Percentiles rank a stretch among this genome's conserved stretches.
Evolutionary conservation across 1,140 invertebrate genomes (phyloP).

Genomic region (Bombyx mori): ASM3026992v2 NC_085123.1:13546501-13547000

Average conservation of each 20-base stretch:
- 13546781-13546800: constrained; percentile 45
- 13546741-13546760: constrained; percentile 72
- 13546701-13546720: constrained; percentile 71
- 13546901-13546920: constrained; percentile 67
- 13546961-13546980: constrained; percentile 44
- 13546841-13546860: constrained; percentile 67
- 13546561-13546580: constrained; percentile 71
- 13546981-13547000: constrained; percentile 53
- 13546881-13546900: constrained; percentile 52
- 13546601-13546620: constrained; percentile 69
- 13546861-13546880: constrained; percentile 50
- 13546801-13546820: constrained; percentile 54
- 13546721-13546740: constrained; percentile 72
- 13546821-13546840: constrained; percentile 62
- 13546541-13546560: constrained; percentile 69
- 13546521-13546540: constrained; percentile 24
- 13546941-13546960: constrained; percentile 53
- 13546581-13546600: constrained; percentile 71
- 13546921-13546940: constrained; percentile 70
- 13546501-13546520: neutral
- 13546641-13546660: constrained; percentile 61
- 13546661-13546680: constrained; percentile 57
- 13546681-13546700: constrained; percentile 71
- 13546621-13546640: constrained; percentile 48
- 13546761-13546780: constrained; percentile 71